Evolutionary conservation across 1,140 invertebrate species (phyloP).

Genomic region (Fopius arisanus): DNA sequence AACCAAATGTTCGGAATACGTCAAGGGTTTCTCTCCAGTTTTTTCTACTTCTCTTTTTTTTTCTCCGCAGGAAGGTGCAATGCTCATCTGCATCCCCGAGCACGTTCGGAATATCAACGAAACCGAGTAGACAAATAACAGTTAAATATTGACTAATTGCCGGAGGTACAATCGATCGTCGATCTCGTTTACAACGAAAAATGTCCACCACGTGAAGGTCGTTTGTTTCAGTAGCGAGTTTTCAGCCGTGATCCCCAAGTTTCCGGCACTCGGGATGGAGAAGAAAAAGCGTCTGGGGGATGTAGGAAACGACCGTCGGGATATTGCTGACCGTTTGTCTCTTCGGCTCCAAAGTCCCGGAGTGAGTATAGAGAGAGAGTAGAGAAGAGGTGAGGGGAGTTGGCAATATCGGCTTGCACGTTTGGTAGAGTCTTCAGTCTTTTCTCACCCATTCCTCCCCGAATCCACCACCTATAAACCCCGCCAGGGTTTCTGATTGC

Average conservation of each 20-base stretch:
- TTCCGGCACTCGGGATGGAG: background rate
- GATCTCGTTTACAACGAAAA: background rate
- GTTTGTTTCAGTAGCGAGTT: constrained; percentile 28
- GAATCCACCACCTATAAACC: background rate
- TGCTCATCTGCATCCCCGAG: too few species aligned
- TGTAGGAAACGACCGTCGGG: constrained; percentile 17
- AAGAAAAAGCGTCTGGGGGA: constrained; percentile 3
- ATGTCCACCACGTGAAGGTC: constrained; percentile 1
- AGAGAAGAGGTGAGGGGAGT: background rate
- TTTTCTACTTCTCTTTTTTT: too few species aligned
- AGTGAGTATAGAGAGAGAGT: background rate
- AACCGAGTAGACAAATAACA: too few species aligned
- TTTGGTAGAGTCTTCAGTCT: constrained; percentile 2
- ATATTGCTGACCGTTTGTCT: constrained; percentile 36
- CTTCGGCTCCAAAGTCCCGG: background rate
- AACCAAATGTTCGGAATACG: too few species aligned
- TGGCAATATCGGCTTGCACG: constrained; percentile 28
- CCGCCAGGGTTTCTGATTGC: constrained; percentile 24
- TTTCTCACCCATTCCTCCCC: background rate
- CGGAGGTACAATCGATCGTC: background rate
- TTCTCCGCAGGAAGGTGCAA: too few species aligned
- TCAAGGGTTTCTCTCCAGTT: too few species aligned
- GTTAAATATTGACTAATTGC: background rate
- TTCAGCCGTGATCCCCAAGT: constrained; percentile 15
- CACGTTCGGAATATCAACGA: too few species aligned